A percentile compares a stretch with the other conserved stretches of the same genome.
Evolutionary conservation across 92 coral and sea anemone genomes (phyloP).

Genomic region (Bergia puertoricense): DNA sequence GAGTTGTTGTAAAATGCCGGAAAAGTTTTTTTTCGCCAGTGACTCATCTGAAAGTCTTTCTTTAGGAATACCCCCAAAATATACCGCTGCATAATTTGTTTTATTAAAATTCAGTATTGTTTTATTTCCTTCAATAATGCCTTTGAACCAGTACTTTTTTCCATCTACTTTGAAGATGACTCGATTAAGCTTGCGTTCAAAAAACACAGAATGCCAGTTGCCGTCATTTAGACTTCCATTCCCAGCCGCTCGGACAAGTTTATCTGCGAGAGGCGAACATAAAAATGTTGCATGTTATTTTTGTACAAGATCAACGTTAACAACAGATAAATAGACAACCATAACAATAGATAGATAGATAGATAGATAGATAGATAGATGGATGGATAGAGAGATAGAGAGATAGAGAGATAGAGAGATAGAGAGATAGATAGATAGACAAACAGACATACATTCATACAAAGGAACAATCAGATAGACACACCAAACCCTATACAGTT

Average conservation of each 20-base stretch:
- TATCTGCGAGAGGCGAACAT: not conserved
- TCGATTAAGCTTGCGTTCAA: conserved; percentile 25
- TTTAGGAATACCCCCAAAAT: conserved; percentile 34
- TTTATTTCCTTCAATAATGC: not conserved
- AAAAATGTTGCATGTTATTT: not conserved
- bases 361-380: not conserved
- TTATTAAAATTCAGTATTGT: not conserved
- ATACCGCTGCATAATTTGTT: not conserved
- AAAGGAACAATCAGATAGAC: too few species aligned
- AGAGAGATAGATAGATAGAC: not conserved
- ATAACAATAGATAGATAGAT: not conserved
- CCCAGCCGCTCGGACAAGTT: not conserved
- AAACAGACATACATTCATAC: not conserved
- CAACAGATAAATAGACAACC: too few species aligned
- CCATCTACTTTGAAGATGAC: conserved; percentile 22
- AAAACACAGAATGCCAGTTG: conserved; percentile 39
- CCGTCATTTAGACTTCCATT: conserved; percentile 5
- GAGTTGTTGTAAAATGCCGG: conserved; percentile 35
- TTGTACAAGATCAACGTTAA: too few species aligned
- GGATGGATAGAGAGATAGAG: too few species aligned
- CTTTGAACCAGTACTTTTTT: not conserved
- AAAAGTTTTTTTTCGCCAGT: conserved; percentile 18
- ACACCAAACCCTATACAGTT: too few species aligned
- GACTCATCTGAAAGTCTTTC: not conserved
- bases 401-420: not conserved